A percentile compares a stretch with the other conserved stretches of the same genome.
Conservation (phyloP, 1,140 invertebrate genomes). For the Drosophila truncata region DNA sequence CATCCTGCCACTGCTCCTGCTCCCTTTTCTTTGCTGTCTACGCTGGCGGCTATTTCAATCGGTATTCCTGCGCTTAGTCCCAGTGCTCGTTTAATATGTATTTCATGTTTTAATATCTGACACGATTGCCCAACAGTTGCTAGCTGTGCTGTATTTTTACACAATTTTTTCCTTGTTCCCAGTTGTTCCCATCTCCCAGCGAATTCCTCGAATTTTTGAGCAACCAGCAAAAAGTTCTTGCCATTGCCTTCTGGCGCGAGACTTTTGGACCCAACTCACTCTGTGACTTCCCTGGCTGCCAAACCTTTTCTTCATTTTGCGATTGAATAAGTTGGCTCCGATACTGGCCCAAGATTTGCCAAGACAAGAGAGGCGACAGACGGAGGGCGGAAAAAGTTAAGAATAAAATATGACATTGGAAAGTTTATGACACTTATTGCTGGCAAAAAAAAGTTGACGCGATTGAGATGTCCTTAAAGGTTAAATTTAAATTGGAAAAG, state of each 20-base stretch:
- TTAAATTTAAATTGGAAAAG: constrained; percentile 23
- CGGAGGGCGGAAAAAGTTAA: constrained; percentile 11
- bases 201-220: constrained; percentile 50
- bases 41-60: constrained; percentile 36
- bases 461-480: constrained; percentile 15
- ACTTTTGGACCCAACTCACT: constrained; percentile 40
- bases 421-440: constrained; percentile 63
- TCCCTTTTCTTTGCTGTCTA: constrained; percentile 28
- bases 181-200: constrained; percentile 27
- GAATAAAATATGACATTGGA: constrained; percentile 40
- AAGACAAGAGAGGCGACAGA: constrained; percentile 5
- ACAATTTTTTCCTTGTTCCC: constrained; percentile 11
- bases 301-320: constrained; percentile 48
- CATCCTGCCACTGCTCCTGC: background rate
- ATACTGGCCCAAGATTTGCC: constrained; percentile 48
- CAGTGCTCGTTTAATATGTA: constrained; percentile 75
- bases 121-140: constrained; percentile 79
- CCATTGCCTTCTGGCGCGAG: constrained; percentile 55
- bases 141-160: constrained; percentile 27
- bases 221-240: constrained; percentile 54
- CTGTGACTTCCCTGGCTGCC: background rate
- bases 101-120: constrained; percentile 84
- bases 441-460: constrained; percentile 22
- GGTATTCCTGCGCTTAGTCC: constrained; percentile 24
- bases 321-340: constrained; percentile 69